These are phyloP conservation scores for Calosoma granatense DNA, from an alignment of 1,140 invertebrate species.

Conservation along the genomic window DNA sequence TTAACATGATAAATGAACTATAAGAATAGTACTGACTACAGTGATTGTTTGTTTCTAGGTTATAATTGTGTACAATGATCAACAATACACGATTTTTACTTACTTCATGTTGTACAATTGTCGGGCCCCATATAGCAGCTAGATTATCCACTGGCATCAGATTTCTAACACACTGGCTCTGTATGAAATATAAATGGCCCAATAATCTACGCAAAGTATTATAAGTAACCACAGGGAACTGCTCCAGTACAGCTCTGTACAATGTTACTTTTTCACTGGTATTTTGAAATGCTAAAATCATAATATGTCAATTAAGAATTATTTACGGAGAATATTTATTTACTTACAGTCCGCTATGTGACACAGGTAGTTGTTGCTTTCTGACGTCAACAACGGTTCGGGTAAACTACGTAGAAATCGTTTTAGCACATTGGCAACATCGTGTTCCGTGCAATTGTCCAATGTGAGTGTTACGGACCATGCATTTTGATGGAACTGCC, in stretches of 20 bases:
- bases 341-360: constrained; percentile 30
- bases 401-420: constrained; percentile 72
- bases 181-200: constrained; percentile 70
- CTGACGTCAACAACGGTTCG: constrained; percentile 50
- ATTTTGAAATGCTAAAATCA: constrained; percentile 39
- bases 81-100: too few species aligned
- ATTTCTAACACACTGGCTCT: constrained; percentile 59
- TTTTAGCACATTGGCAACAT: constrained; percentile 76
- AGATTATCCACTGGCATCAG: constrained; percentile 71
- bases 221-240: constrained; percentile 55
- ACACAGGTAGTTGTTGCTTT: constrained; percentile 28
- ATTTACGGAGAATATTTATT: constrained; percentile 5
- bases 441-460: constrained; percentile 68
- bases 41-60: too few species aligned
- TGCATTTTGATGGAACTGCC: constrained; percentile 65
- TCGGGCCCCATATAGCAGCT: constrained; percentile 76
- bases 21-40: too few species aligned
- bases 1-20: too few species aligned
- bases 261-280: constrained; percentile 41
- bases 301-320: constrained; percentile 10
- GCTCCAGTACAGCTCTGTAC: constrained; percentile 51
- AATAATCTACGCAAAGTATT: constrained; percentile 65
- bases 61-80: too few species aligned
- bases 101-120: constrained; percentile 61
- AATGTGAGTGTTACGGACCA: constrained; percentile 69